Evolutionary conservation across 2,888 invertebrate species (phyloP).

Genomic region (Caenorhabditis wallacei): DNA sequence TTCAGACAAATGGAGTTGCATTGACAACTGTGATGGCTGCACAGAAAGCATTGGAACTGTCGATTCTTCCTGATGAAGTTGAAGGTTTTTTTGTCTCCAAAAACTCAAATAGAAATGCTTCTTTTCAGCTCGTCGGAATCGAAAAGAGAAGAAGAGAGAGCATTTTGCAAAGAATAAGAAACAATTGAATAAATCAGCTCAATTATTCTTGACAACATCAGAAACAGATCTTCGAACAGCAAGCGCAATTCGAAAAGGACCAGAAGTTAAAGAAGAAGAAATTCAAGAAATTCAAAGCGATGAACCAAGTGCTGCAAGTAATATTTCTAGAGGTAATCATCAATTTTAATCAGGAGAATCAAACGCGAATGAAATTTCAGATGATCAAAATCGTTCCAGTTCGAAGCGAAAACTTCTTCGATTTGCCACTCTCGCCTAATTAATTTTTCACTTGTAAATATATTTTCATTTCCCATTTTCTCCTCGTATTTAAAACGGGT

Average conservation of each 20-base stretch:
- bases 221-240: constrained; percentile 56
- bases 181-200: constrained; percentile 51
- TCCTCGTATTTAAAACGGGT: constrained; percentile 9
- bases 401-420: constrained; percentile 73
- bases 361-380: constrained; percentile 45
- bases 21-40: constrained; percentile 82
- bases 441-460: constrained; percentile 1
- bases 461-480: not conserved
- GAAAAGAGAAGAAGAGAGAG: constrained; percentile 41
- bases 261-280: constrained; percentile 37
- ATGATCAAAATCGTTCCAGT: constrained; percentile 68
- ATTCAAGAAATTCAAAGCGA: constrained; percentile 57
- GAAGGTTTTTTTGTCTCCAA: constrained; percentile 57
- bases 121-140: constrained; percentile 54
- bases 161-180: constrained; percentile 42
- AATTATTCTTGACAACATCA: constrained; percentile 59
- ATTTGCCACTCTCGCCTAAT: constrained; percentile 69
- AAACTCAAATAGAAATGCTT: not conserved
- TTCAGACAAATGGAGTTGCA: constrained; percentile 81
- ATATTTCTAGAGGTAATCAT: constrained; percentile 58
- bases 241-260: constrained; percentile 15
- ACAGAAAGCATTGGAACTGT: constrained; percentile 80
- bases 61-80: constrained; percentile 81
- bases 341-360: not conserved
- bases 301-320: constrained; percentile 47